Evolutionary conservation across 2,888 invertebrate species (phyloP).

Genomic region (Encarsia formosa): DNA sequence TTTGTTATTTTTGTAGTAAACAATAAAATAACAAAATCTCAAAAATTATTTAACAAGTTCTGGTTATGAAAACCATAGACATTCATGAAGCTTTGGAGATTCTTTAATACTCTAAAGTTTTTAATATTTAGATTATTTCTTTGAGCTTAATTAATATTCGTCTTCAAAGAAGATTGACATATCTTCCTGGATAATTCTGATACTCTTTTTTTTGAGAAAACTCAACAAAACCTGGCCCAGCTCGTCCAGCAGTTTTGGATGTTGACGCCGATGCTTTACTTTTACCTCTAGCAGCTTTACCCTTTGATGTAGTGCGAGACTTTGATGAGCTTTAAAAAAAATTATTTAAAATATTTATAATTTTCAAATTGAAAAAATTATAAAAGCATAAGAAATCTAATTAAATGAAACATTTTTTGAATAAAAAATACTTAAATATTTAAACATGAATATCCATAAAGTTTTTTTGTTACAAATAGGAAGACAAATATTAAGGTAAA

Average conservation of each 20-base stretch:
- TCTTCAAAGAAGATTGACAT: constrained; percentile 17
- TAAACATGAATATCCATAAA: too few species aligned
- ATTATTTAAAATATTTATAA: neutral
- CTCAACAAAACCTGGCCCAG: constrained; percentile 40
- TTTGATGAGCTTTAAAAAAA: neutral
- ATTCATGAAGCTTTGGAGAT: too few species aligned
- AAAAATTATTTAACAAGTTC: too few species aligned
- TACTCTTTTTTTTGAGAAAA: constrained; percentile 38
- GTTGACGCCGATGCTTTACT: constrained; percentile 5
- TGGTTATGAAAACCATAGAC: too few species aligned
- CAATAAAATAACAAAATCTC: constrained; percentile 8
- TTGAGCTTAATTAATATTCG: too few species aligned
- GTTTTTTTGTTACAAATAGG: too few species aligned
- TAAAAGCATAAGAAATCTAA: neutral
- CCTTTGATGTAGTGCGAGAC: neutral
- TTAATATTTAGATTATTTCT: too few species aligned
- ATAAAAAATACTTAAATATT: too few species aligned
- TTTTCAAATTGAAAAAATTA: neutral
- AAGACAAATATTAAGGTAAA: too few species aligned
- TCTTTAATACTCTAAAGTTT: too few species aligned
- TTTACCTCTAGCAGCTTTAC: constrained; percentile 3
- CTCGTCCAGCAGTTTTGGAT: constrained; percentile 30
- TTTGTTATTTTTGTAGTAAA: constrained; percentile 11
- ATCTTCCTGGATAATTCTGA: constrained; percentile 13
- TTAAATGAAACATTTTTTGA: neutral